Percentiles rank a stretch among this genome's conserved stretches.
phyloP scores from a whole-genome alignment of 2,797 vertebrate genomes.

The Benthosema pterotum region DNA sequence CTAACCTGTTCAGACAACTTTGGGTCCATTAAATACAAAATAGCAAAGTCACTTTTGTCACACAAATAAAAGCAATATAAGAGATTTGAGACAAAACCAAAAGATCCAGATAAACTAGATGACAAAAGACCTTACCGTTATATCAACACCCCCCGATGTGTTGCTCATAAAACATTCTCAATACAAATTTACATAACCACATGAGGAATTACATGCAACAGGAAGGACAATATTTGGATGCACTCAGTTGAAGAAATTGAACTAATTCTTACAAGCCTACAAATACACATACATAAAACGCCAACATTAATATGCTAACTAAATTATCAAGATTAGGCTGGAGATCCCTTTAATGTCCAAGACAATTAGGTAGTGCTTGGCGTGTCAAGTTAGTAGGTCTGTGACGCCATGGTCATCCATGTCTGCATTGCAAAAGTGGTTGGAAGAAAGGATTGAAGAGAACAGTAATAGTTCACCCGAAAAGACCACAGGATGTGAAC shows the following conservation, averaged over 20 bases:
- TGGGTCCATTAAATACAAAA: slow-evolving; percentile 29
- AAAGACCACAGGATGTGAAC: slow-evolving; percentile 64
- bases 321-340: slow-evolving; percentile 50
- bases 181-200: slow-evolving; percentile 58
- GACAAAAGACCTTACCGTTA: slow-evolving; percentile 35
- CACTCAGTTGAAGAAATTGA: slow-evolving; percentile 33
- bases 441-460: slow-evolving; percentile 11
- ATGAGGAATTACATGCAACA: slow-evolving; percentile 65
- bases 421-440: slow-evolving; percentile 29
- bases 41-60: slow-evolving; percentile 25
- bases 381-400: slow-evolving; percentile 18
- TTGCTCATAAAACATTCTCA: slow-evolving; percentile 64
- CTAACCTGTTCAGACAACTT: not conserved
- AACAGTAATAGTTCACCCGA: slow-evolving; percentile 18
- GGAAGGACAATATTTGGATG: slow-evolving; percentile 32
- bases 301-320: slow-evolving; percentile 46
- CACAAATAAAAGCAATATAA: slow-evolving; percentile 41
- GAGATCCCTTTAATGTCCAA: slow-evolving; percentile 35
- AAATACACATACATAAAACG: slow-evolving; percentile 26
- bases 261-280: slow-evolving; percentile 1
- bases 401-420: slow-evolving; percentile 26
- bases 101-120: slow-evolving; percentile 38
- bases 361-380: slow-evolving; percentile 34
- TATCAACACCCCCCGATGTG: slow-evolving; percentile 66
- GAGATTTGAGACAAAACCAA: slow-evolving; percentile 38